phyloP scores from a whole-genome alignment of 2,113 vertebrate species.

The Microcebus ravelobensis region DNA sequence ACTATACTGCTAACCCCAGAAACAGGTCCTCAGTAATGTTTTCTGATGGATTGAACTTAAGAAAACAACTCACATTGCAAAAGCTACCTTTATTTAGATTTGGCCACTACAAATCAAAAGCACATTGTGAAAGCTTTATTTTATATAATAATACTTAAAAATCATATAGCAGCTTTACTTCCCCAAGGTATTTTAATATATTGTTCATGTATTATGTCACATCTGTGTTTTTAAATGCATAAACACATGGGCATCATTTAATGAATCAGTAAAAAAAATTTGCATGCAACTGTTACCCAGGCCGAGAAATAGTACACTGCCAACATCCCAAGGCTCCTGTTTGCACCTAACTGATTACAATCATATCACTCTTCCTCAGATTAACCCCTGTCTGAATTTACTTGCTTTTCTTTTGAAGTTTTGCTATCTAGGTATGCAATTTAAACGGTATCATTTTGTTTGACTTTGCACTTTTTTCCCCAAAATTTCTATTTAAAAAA shows the following conservation, averaged over 20 bases:
- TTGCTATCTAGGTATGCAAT: neutral
- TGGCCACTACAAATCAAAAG: neutral
- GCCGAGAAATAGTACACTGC: neutral
- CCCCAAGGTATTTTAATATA: constrained; percentile 1
- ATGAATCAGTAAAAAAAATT: neutral
- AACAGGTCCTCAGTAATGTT: neutral
- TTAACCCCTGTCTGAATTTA: neutral
- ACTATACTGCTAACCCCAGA: neutral
- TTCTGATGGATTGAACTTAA: neutral
- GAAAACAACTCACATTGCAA: neutral
- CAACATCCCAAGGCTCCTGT: neutral
- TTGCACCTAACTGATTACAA: neutral
- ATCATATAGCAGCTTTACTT: neutral
- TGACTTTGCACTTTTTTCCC: neutral
- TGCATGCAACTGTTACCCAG: neutral
- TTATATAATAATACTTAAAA: neutral
- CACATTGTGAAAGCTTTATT: neutral
- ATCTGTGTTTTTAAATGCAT: neutral
- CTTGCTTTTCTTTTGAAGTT: constrained; percentile 1
- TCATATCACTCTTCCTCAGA: neutral
- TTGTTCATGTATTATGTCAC: neutral
- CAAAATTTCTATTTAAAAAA: neutral
- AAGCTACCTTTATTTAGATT: neutral
- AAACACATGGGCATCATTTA: neutral
- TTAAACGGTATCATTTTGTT: neutral